Percentiles rank a stretch among this genome's conserved stretches.
Evolutionary conservation across 2,797 vertebrate genomes (phyloP).

Genomic region (Hemitrygon akajei): DNA sequence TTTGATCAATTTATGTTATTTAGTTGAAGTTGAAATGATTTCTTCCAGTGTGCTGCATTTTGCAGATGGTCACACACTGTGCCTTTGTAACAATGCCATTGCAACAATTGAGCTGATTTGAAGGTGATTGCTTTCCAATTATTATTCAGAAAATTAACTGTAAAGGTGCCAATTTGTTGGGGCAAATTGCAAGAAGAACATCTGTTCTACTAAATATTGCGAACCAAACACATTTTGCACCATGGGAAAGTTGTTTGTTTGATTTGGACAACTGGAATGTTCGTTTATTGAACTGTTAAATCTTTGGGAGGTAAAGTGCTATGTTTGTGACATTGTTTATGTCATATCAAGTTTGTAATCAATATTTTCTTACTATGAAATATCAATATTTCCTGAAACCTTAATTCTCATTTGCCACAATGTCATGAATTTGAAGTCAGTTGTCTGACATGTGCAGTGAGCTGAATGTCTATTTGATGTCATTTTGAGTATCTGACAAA

Average conservation of each 20-base stretch:
- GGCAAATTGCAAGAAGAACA: not conserved
- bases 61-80: not conserved
- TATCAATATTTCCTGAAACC: not conserved
- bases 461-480: not conserved
- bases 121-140: not conserved
- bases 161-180: not conserved
- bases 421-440: not conserved
- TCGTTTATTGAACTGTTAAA: not conserved
- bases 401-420: not conserved
- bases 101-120: constrained; percentile 13
- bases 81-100: not conserved
- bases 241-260: not conserved
- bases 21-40: not conserved
- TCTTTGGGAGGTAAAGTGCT: not conserved
- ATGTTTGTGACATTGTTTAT: not conserved
- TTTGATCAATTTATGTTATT: not conserved
- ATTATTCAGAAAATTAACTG: not conserved
- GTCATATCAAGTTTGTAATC: not conserved
- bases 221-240: not conserved
- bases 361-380: not conserved
- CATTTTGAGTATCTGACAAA: not conserved
- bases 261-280: not conserved
- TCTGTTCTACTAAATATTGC: not conserved
- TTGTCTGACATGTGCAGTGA: not conserved
- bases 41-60: no score